phyloP scores from a whole-genome alignment of 2,113 vertebrate genomes.

The Heterochromis multidens region DNA sequence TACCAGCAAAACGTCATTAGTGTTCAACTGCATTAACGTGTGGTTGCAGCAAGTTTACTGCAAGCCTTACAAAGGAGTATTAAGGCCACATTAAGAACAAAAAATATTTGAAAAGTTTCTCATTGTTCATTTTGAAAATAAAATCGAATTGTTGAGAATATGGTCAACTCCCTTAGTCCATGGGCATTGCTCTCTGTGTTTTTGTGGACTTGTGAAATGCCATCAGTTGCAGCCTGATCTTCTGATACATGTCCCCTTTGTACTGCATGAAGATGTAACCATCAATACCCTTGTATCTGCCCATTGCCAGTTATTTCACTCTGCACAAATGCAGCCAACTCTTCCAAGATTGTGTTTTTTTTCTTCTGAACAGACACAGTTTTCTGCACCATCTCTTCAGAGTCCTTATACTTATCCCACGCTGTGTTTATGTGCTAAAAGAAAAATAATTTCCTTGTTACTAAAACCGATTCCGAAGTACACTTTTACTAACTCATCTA shows the following conservation, averaged over 20 bases:
- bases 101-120: background rate
- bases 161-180: background rate
- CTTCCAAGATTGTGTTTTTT: background rate
- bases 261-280: background rate
- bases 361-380: background rate
- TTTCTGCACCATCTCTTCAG: background rate
- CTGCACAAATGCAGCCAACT: background rate
- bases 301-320: background rate
- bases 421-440: background rate
- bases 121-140: background rate
- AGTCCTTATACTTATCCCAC: background rate
- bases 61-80: background rate
- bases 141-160: background rate
- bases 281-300: background rate
- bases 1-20: background rate
- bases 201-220: too few relatives aligned
- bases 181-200: background rate
- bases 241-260: background rate
- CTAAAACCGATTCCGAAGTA: background rate
- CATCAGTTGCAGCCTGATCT: background rate
- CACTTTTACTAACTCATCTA: background rate
- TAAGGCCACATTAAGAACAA: background rate
- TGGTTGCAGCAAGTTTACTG: background rate
- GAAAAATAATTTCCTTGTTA: too few relatives aligned
- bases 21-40: background rate